Percentiles rank a stretch among this genome's conserved stretches.
phyloP scores from a whole-genome alignment of 1,140 invertebrate genomes.

The Druon quercuslanigerum region DNA sequence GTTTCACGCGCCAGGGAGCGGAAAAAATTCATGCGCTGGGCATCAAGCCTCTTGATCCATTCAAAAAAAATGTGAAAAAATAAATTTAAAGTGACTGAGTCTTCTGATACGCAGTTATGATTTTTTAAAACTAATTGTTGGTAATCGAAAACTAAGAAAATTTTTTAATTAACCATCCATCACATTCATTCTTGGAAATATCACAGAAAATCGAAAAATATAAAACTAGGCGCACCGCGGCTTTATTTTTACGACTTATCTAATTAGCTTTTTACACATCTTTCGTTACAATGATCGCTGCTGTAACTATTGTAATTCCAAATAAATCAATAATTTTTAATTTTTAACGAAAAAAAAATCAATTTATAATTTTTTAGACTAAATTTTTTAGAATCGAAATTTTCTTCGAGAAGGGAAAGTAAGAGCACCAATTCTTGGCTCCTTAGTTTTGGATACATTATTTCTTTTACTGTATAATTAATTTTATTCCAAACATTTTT shows the following conservation, averaged over 20 bases:
- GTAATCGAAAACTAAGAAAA: not conserved
- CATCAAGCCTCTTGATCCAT: not conserved
- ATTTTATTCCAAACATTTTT: too few species aligned
- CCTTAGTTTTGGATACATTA: too few species aligned
- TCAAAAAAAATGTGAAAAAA: not conserved
- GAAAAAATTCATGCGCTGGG: slow-evolving; percentile 12
- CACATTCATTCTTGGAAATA: slow-evolving; percentile 16
- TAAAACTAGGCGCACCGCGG: slow-evolving; percentile 25
- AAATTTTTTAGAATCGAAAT: too few species aligned
- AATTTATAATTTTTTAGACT: too few species aligned
- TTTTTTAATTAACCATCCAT: not conserved
- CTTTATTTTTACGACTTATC: slow-evolving; percentile 6
- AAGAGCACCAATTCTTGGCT: too few species aligned
- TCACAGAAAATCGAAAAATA: slow-evolving; percentile 31
- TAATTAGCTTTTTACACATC: slow-evolving; percentile 11
- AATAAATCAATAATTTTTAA: not conserved
- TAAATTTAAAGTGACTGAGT: too few species aligned
- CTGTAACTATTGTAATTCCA: slow-evolving; percentile 7
- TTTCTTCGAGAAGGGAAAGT: too few species aligned
- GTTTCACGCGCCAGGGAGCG: slow-evolving; percentile 11
- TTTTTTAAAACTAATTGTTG: not conserved
- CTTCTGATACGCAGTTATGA: not conserved
- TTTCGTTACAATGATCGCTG: slow-evolving; percentile 9
- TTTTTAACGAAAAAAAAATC: not conserved
- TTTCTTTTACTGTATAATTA: too few species aligned